phyloP scores from a whole-genome alignment of 2,797 vertebrate genomes.

The Oophaga sylvatica region DNA sequence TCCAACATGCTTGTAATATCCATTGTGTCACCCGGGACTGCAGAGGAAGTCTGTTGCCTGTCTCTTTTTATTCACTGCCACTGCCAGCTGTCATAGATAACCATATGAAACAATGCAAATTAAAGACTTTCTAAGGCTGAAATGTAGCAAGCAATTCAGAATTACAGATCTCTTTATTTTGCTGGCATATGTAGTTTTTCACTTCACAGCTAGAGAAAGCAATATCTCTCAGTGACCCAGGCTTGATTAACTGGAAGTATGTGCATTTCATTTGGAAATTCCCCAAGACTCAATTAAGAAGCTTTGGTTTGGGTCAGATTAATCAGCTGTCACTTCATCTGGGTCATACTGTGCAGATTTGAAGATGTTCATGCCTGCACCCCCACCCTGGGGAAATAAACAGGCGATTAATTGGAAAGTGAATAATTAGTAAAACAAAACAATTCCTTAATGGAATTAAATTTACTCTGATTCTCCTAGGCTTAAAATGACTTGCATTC shows the following conservation, averaged over 20 bases:
- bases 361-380: constrained; percentile 5
- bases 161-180: background rate
- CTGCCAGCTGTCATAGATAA: background rate
- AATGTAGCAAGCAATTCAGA: background rate
- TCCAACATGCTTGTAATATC: background rate
- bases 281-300: constrained; percentile 57
- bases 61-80: background rate
- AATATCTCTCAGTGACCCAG: constrained; percentile 19
- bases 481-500: background rate
- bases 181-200: background rate
- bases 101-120: background rate
- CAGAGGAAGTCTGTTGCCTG: background rate
- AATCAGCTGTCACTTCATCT: constrained; percentile 58
- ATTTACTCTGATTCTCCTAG: constrained; percentile 7
- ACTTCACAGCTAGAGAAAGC: background rate
- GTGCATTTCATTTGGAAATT: constrained; percentile 50
- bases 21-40: background rate
- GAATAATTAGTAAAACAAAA: constrained; percentile 8
- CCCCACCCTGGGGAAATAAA: background rate
- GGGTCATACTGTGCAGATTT: constrained; percentile 47
- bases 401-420: constrained; percentile 22
- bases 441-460: constrained; percentile 17
- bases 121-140: background rate
- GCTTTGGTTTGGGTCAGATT: constrained; percentile 54
- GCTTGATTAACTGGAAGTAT: constrained; percentile 40